Conservation (phyloP, 2,888 invertebrate genomes). For the Ophion costatus region DNA sequence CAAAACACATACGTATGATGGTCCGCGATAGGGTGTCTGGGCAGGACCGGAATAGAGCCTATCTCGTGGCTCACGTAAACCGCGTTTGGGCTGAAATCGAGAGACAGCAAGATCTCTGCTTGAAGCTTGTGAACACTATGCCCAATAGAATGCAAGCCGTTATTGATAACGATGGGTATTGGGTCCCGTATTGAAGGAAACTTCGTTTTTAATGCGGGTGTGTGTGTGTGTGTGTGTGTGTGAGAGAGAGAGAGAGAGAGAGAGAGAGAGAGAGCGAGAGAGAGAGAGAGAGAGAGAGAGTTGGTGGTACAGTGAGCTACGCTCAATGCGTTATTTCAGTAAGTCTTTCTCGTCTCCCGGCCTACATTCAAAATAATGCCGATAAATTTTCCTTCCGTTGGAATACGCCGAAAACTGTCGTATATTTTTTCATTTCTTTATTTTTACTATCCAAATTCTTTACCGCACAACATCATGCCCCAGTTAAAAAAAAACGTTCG, state of each 20-base stretch:
- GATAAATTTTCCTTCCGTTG: neutral
- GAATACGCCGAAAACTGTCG: neutral
- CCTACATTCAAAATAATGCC: neutral
- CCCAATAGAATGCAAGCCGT: constrained; percentile 23
- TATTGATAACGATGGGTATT: constrained; percentile 29
- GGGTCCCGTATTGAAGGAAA: constrained; percentile 11
- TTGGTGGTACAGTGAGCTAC: constrained; percentile 96
- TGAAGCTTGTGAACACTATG: constrained; percentile 19
- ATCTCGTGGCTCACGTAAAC: too few relatives aligned
- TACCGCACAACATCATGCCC: neutral
- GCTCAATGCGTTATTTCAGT: constrained; percentile 99
- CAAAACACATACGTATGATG: constrained; percentile 22
- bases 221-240: too few relatives aligned
- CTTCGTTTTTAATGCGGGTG: too few relatives aligned
- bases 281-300: too few relatives aligned
- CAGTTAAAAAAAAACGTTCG: neutral
- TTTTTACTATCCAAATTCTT: neutral
- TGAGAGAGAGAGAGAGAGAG: too few relatives aligned
- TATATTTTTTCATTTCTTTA: neutral
- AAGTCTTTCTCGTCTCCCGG: constrained; percentile 75
- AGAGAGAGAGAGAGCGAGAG: too few relatives aligned
- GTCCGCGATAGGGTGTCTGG: constrained; percentile 38
- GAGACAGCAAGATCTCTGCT: neutral
- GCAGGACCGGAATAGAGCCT: constrained; percentile 15
- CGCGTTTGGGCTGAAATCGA: constrained; percentile 17